Base-by-base conservation (phyloP, 2,113 vertebrate species). In the Myotis lucifugus region DNA sequence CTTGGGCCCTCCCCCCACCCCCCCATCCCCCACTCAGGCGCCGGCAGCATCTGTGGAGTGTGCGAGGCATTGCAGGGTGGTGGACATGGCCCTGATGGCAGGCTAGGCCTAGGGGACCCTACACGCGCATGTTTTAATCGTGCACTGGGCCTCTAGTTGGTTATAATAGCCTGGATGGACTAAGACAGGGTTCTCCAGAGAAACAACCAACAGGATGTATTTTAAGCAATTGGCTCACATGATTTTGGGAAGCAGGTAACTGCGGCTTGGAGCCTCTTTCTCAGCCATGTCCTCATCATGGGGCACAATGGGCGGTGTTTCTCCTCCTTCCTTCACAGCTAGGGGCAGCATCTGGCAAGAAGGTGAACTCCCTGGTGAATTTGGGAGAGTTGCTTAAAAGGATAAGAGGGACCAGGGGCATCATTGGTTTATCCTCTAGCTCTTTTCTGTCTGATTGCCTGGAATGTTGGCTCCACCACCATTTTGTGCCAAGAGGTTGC, bases 1-100 rank as follows among this genome's bases (percentile, higher is more conserved):
- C 25, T 61, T 3, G 9, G 56, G 59, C 23, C 8, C 59, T 27
- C 19, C 25, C 56, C 1, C 23, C 21, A 25, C 3, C 1, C 23
- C 56, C 25, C 59, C 10, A 25, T 3, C 8, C 8, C 8, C 9
- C 1, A 9, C 8, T 19, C 6, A 9, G 21, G 21, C 1, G 25
- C 25, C 1, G 3, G 23, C 59, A 61, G 59, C 23, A 21, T 23
- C 8, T 1, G 8, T 11, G 10, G 25, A 61, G 59, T 4, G 1
- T 61, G 23, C 7, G 9, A 61, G 25, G 25, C 59, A 61, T 61
- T 61, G 23, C 59, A 25, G 23, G 56, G 59, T 10, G 3, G 21
- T 8, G 25, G 25, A 27, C 25, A 27, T 27, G 59, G 59, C 59
- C 23, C 59, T 61, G 23, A 61, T 61, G 59, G 59, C 23, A 27